Conservation (phyloP, 2,888 invertebrate species). For the Cryptophagus acutangulus region DNA sequence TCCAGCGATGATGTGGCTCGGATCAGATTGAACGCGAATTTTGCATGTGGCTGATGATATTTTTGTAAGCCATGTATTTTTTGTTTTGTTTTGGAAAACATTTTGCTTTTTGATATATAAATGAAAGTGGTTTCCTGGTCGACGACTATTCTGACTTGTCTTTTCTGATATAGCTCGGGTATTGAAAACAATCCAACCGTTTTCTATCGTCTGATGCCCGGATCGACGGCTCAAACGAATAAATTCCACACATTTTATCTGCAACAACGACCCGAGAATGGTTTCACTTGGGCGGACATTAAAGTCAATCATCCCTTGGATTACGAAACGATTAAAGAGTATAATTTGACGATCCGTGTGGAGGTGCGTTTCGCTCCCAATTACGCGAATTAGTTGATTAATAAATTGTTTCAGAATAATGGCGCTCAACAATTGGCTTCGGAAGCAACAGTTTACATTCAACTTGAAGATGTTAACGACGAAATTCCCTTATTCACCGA, state of each 20-base stretch:
- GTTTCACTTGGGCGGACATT: conserved; percentile 92
- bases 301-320: conserved; percentile 94
- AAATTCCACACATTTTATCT: conserved; percentile 93
- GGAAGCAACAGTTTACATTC: conserved; percentile 89
- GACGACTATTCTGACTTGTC: no score
- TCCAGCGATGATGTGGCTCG: conserved; percentile 6
- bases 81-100: conserved; percentile 8
- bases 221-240: conserved; percentile 93
- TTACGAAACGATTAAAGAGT: conserved; percentile 92
- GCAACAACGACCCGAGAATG: conserved; percentile 88
- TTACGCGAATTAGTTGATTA: no score
- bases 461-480: conserved; percentile 94
- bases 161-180: conserved; percentile 68
- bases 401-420: conserved; percentile 66
- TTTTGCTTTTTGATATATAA: conserved; percentile 40
- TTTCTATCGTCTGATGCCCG: conserved; percentile 92
- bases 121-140: no score
- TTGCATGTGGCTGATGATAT: conserved; percentile 44
- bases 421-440: conserved; percentile 93
- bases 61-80: conserved; percentile 44
- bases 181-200: conserved; percentile 95
- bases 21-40: conserved; percentile 28
- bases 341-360: conserved; percentile 91
- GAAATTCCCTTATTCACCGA: conserved; percentile 95
- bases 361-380: no score